Evolutionary conservation across 2,888 invertebrate species (phyloP).

Genomic region (Parnassius orleans): DNA sequence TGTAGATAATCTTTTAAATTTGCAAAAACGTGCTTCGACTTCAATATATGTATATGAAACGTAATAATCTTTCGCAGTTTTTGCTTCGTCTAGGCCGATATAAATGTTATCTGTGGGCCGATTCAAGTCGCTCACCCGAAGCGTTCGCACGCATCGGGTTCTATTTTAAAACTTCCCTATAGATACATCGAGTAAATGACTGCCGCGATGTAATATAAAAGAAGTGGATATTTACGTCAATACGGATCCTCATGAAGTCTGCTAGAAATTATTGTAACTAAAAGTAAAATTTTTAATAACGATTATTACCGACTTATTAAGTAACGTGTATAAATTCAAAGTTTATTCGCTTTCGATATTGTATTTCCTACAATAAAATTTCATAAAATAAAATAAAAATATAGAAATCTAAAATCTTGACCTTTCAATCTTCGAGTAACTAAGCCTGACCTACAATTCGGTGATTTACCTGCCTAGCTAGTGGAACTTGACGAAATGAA

Average conservation of each 20-base stretch:
- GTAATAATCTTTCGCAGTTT: constrained; percentile 29
- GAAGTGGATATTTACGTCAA: constrained; percentile 59
- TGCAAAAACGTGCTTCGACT: constrained; percentile 30
- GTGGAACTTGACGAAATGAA: no score
- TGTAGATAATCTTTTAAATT: constrained; percentile 29
- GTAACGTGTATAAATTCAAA: no score
- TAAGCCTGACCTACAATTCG: no score
- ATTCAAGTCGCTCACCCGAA: constrained; percentile 43
- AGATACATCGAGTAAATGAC: constrained; percentile 48
- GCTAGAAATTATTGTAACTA: constrained; percentile 15
- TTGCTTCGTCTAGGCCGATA: constrained; percentile 31
- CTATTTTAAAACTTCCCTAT: constrained; percentile 60
- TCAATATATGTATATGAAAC: constrained; percentile 34
- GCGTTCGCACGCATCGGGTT: constrained; percentile 41
- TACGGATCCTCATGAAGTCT: constrained; percentile 37
- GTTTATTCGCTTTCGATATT: no score
- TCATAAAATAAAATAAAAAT: no score
- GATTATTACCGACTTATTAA: background rate
- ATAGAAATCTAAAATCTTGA: background rate
- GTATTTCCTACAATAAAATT: no score
- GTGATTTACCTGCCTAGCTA: constrained; percentile 19
- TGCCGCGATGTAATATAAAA: constrained; percentile 52
- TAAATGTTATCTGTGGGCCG: constrained; percentile 53
- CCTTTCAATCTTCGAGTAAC: background rate
- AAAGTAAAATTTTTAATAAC: constrained; percentile 5